phyloP scores from a whole-genome alignment of 2,888 invertebrate species.

The Macrostomum cliftonense region DNA sequence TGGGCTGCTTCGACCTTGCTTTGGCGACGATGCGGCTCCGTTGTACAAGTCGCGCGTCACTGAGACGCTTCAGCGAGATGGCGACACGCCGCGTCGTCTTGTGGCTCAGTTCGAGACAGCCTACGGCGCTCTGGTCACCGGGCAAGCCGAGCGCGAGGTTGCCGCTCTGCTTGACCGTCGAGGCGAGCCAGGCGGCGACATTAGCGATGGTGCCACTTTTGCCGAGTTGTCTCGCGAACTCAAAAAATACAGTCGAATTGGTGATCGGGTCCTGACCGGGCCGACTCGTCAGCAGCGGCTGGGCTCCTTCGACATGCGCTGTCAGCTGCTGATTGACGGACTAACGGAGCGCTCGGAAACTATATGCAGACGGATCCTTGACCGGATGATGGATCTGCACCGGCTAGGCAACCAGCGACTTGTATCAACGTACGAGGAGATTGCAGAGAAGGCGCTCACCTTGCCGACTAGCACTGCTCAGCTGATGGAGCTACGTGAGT shows the following conservation, averaged over 20 bases:
- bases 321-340: slow-evolving; percentile 54
- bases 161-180: slow-evolving; percentile 46
- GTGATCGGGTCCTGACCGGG: slow-evolving; percentile 40
- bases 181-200: no score
- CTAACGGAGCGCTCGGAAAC: slow-evolving; percentile 51
- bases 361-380: slow-evolving; percentile 51
- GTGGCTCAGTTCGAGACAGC: no score
- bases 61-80: no score
- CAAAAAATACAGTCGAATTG: slow-evolving; percentile 38
- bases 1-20: no score
- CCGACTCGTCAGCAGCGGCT: slow-evolving; percentile 40
- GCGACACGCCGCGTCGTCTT: no score
- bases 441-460: slow-evolving; percentile 57
- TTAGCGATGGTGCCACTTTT: slow-evolving; percentile 22
- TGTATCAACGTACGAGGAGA: slow-evolving; percentile 46
- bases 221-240: slow-evolving; percentile 40
- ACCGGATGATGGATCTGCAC: slow-evolving; percentile 59
- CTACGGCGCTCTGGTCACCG: no score
- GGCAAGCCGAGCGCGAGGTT: slow-evolving; percentile 40
- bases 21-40: no score
- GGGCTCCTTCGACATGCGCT: slow-evolving; percentile 66
- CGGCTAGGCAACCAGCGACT: slow-evolving; percentile 49
- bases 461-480: slow-evolving; percentile 65
- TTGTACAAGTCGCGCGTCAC: no score
- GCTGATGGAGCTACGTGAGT: slow-evolving; percentile 59